A percentile compares a stretch with the other conserved stretches of the same genome.
Conservation (phyloP, 1,140 invertebrate species). For the Euschistus heros region DNA sequence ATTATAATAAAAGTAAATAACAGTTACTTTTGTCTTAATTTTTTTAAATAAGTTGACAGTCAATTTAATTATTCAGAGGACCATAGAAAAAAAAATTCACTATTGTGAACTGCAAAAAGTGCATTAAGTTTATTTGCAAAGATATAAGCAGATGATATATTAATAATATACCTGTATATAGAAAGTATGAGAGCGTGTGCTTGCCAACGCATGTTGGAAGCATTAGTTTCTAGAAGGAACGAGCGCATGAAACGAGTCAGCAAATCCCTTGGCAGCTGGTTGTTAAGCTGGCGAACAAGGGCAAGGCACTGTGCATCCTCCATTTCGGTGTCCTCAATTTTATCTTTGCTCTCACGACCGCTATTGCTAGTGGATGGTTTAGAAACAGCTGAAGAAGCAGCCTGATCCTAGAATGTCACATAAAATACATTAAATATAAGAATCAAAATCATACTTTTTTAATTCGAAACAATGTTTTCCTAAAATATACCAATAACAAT, state of each 20-base stretch:
- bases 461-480: too few relatives aligned
- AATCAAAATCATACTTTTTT: too few relatives aligned
- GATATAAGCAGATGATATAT: not conserved
- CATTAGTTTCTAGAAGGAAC: constrained; percentile 88
- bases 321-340: constrained; percentile 45
- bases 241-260: constrained; percentile 75
- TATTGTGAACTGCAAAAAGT: too few relatives aligned
- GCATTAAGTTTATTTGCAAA: too few relatives aligned
- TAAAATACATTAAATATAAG: too few relatives aligned
- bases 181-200: constrained; percentile 80
- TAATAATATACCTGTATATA: constrained; percentile 59
- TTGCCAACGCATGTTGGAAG: constrained; percentile 87
- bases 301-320: constrained; percentile 58
- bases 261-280: constrained; percentile 52
- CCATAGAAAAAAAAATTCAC: too few relatives aligned
- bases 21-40: too few relatives aligned
- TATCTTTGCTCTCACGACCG: constrained; percentile 15
- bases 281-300: constrained; percentile 58
- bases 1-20: too few relatives aligned
- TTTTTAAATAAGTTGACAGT: too few relatives aligned
- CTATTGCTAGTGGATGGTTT: constrained; percentile 3
- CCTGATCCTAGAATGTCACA: not conserved
- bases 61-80: too few relatives aligned
- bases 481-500: too few relatives aligned
- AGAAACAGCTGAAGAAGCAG: not conserved